Evolutionary conservation across 2,113 vertebrate species (phyloP).

Genomic region (Osmerus mordax): DNA sequence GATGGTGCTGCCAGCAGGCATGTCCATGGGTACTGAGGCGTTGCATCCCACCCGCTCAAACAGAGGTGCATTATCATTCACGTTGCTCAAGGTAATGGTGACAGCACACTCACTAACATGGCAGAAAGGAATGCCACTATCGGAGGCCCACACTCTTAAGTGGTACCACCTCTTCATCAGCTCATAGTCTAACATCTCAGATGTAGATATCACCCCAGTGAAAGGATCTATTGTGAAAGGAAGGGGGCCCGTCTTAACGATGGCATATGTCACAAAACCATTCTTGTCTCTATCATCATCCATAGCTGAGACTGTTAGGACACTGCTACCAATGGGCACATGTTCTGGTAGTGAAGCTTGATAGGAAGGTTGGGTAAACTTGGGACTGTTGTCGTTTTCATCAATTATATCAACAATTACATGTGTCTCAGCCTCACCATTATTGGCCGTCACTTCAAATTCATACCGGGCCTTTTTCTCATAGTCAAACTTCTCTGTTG

Average conservation of each 20-base stretch:
- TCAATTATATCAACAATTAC: slow-evolving; percentile 80
- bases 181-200: slow-evolving; percentile 88
- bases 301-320: slow-evolving; percentile 79
- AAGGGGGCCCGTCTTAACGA: slow-evolving; percentile 70
- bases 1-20: slow-evolving; percentile 72
- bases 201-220: slow-evolving; percentile 83
- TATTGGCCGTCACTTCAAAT: slow-evolving; percentile 77
- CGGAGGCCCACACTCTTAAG: slow-evolving; percentile 88
- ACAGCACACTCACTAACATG: slow-evolving; percentile 82
- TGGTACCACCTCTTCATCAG: slow-evolving; percentile 87
- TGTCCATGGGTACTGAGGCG: slow-evolving; percentile 75
- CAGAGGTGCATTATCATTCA: slow-evolving; percentile 89
- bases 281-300: slow-evolving; percentile 85
- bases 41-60: slow-evolving; percentile 92
- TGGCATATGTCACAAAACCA: slow-evolving; percentile 81
- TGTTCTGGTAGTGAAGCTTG: slow-evolving; percentile 83
- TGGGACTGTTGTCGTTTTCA: slow-evolving; percentile 87
- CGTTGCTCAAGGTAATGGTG: slow-evolving; percentile 85
- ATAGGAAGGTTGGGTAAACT: slow-evolving; percentile 78
- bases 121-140: slow-evolving; percentile 88
- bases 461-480: slow-evolving; percentile 77
- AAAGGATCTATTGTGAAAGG: slow-evolving; percentile 89
- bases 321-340: slow-evolving; percentile 79
- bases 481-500: slow-evolving; percentile 76
- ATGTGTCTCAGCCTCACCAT: slow-evolving; percentile 67